These are phyloP conservation scores for Mirounga angustirostris DNA, from an alignment of 2,113 vertebrate genomes.

Conservation along the genomic window DNA sequence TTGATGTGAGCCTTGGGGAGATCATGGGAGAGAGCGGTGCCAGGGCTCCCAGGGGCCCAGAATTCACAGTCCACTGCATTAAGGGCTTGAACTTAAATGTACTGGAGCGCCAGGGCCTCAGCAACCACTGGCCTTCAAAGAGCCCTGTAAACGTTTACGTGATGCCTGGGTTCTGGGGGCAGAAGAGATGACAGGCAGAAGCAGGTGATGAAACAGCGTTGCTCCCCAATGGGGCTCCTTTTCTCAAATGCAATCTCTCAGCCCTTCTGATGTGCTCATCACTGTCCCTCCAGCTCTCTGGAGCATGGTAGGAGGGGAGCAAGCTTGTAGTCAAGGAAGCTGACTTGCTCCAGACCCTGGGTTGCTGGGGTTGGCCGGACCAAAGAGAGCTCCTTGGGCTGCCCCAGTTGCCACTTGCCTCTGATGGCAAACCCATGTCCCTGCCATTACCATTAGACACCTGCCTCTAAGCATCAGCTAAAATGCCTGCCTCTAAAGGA, in stretches of 20 bases:
- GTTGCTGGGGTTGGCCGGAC: background rate
- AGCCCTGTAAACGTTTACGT: background rate
- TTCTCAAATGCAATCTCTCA: background rate
- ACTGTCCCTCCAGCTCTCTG: background rate
- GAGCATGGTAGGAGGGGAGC: background rate
- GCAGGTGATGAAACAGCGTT: background rate
- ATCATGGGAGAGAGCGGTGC: background rate
- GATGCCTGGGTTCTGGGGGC: background rate
- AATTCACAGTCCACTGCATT: background rate
- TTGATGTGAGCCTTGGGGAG: background rate
- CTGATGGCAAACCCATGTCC: background rate
- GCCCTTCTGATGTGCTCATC: background rate
- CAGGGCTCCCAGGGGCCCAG: background rate
- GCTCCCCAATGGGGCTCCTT: fast-evolving
- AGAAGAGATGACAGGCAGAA: background rate
- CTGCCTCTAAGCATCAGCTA: background rate
- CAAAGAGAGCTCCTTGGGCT: background rate
- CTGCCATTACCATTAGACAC: background rate
- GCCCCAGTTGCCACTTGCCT: background rate
- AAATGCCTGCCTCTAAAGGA: background rate
- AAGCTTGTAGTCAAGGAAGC: background rate
- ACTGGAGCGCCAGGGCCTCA: background rate
- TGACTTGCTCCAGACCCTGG: background rate
- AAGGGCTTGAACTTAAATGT: background rate
- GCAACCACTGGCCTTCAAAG: conserved; percentile 6